Evolutionary conservation across 2,797 vertebrate species (phyloP).

Genomic region (Podarcis lilfordi): DNA sequence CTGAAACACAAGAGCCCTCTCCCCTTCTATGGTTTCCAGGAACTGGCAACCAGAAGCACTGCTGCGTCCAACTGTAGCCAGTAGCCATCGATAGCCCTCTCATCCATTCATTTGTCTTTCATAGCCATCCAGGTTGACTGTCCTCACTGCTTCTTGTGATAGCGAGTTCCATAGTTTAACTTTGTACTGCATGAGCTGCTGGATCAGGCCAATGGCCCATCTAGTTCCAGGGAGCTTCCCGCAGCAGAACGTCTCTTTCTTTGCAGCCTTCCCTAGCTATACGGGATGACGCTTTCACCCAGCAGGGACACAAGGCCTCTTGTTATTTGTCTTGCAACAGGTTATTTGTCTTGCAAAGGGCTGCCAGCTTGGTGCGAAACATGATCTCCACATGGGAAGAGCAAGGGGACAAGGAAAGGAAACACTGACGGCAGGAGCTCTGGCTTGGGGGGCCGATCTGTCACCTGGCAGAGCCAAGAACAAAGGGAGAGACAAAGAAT

Average conservation of each 20-base stretch:
- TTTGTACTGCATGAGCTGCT: too few relatives aligned
- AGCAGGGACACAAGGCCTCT: neutral
- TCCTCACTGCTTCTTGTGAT: too few relatives aligned
- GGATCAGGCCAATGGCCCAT: too few relatives aligned
- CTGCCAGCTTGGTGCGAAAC: constrained; percentile 27
- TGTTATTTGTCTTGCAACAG: constrained; percentile 13
- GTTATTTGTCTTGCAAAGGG: constrained; percentile 15
- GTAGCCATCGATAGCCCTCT: too few relatives aligned
- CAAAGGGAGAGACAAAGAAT: neutral
- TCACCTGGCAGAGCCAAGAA: constrained; percentile 19
- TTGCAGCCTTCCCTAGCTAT: neutral
- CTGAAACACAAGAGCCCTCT: too few relatives aligned
- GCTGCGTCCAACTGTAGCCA: too few relatives aligned
- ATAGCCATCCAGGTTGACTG: too few relatives aligned
- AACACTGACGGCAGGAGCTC: neutral
- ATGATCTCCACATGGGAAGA: constrained; percentile 23
- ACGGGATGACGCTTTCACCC: neutral
- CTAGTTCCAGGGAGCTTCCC: neutral
- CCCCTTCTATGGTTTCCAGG: too few relatives aligned
- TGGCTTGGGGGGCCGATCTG: neutral
- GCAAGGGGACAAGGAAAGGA: neutral
- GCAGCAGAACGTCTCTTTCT: neutral
- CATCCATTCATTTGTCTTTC: too few relatives aligned
- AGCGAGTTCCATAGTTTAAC: too few relatives aligned
- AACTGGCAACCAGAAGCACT: too few relatives aligned